These are phyloP conservation scores for Tetanocera ferruginea DNA, from an alignment of 2,888 invertebrate species.

Conservation along the genomic window DNA sequence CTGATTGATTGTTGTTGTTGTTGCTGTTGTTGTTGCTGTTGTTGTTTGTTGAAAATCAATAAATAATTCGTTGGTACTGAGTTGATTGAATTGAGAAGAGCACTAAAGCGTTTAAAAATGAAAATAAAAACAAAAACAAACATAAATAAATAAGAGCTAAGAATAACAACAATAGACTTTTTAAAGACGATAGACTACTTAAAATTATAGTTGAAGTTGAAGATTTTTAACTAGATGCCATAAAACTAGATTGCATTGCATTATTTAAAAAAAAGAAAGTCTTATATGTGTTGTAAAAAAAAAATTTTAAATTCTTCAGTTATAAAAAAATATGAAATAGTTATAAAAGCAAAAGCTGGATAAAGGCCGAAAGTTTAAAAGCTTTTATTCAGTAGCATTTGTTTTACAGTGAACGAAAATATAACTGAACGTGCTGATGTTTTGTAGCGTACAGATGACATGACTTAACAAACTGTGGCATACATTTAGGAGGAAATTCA, in stretches of 20 bases:
- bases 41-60: constrained; percentile 27
- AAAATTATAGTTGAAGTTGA: background rate
- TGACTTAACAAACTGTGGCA: too few species aligned
- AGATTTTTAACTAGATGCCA: background rate
- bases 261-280: background rate
- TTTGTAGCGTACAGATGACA: too few species aligned
- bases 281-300: background rate
- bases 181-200: background rate
- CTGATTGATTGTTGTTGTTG: background rate
- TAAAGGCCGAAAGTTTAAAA: background rate
- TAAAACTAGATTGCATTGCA: constrained; percentile 16
- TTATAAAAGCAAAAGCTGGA: background rate
- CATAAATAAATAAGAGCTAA: background rate
- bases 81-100: background rate
- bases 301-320: background rate
- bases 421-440: background rate
- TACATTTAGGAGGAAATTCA: too few species aligned
- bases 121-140: background rate
- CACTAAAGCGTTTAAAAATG: background rate
- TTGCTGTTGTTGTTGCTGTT: background rate
- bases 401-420: background rate
- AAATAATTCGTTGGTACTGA: constrained; percentile 40
- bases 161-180: background rate
- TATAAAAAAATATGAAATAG: background rate
- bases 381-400: background rate